These are phyloP conservation scores for Chaenocephalus aceratus DNA, from an alignment of 2,113 vertebrate species.

Conservation along the genomic window DNA sequence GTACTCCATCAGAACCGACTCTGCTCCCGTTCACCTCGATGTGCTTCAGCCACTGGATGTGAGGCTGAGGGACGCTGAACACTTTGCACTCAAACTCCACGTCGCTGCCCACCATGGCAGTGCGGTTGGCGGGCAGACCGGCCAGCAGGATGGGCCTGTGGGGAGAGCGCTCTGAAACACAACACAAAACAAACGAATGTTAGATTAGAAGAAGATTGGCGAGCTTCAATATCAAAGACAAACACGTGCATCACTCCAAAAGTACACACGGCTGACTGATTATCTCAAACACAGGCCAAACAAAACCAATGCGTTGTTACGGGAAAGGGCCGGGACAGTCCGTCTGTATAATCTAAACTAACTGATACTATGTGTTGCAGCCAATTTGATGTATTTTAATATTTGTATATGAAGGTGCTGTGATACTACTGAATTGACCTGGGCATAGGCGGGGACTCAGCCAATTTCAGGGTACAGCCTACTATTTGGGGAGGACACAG, in stretches of 20 bases:
- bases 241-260: conserved; percentile 8
- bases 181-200: neutral
- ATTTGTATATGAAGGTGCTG: too few relatives aligned
- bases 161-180: conserved; percentile 89
- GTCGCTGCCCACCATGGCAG: conserved; percentile 93
- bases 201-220: conserved; percentile 9
- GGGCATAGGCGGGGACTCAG: too few relatives aligned
- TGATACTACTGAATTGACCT: too few relatives aligned
- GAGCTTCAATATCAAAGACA: conserved; percentile 11
- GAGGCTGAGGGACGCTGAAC: conserved; percentile 97
- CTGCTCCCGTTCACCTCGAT: conserved; percentile 96
- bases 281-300: conserved; percentile 31
- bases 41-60: conserved; percentile 99
- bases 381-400: too few relatives aligned
- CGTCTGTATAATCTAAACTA: conserved; percentile 11
- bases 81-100: conserved; percentile 99
- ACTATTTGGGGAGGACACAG: too few relatives aligned
- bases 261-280: conserved; percentile 28
- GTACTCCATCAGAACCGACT: conserved; percentile 90
- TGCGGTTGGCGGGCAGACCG: conserved; percentile 95
- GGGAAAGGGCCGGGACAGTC: conserved; percentile 13
- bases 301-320: conserved; percentile 28
- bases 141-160: conserved; percentile 97
- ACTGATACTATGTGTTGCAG: conserved; percentile 14
- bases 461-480: too few relatives aligned